A percentile compares a stretch with the other conserved stretches of the same genome.
Conservation (phyloP, 1,140 invertebrate species). For the Drosophila santomea region DNA sequence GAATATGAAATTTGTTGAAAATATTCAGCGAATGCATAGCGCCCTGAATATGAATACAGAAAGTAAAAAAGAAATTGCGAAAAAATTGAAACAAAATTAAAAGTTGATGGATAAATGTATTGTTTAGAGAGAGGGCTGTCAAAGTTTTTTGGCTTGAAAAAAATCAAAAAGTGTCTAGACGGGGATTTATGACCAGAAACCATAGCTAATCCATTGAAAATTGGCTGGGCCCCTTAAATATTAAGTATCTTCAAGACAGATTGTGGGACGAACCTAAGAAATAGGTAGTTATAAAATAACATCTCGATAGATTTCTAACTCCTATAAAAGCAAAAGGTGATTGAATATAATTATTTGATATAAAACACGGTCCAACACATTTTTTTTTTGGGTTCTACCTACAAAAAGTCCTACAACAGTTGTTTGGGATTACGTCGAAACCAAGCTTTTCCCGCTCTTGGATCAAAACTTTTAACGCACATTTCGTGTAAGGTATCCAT, state of each 20-base stretch:
- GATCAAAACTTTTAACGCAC: slow-evolving; percentile 26
- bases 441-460: slow-evolving; percentile 4
- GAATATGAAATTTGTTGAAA: slow-evolving; percentile 43
- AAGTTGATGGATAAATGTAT: slow-evolving; percentile 25
- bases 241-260: neutral
- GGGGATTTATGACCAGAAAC: slow-evolving; percentile 13
- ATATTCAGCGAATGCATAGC: slow-evolving; percentile 35
- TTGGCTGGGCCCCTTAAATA: neutral
- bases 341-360: too few relatives aligned
- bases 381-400: too few relatives aligned
- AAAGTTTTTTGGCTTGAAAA: slow-evolving; percentile 17
- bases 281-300: neutral
- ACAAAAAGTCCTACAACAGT: slow-evolving; percentile 3
- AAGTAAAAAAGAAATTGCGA: slow-evolving; percentile 27
- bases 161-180: slow-evolving; percentile 36
- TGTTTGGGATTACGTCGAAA: slow-evolving; percentile 2
- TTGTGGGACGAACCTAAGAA: neutral
- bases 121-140: neutral
- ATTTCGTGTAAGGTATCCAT: slow-evolving; percentile 4
- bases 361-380: too few relatives aligned
- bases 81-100: slow-evolving; percentile 32
- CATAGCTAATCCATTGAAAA: neutral
- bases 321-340: too few relatives aligned
- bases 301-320: too few relatives aligned
- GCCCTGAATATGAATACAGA: slow-evolving; percentile 34